Evolutionary conservation across 53 echinoderm and acorn worm genomes (phyloP), one percentile per base, ranked within the genome.

Genomic region (Holothuria leucospilota): DNA sequence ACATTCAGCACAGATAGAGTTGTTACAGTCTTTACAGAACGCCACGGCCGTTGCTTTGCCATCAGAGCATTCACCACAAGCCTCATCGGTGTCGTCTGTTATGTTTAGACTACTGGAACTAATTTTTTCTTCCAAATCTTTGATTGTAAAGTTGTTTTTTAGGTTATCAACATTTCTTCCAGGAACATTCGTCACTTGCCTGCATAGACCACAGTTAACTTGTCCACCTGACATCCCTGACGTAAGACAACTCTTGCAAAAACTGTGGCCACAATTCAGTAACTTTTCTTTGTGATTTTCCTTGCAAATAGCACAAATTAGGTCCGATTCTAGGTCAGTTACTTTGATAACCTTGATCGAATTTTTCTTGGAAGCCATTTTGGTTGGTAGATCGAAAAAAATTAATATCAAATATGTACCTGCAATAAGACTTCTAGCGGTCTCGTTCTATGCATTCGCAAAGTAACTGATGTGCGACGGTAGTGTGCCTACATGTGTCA

Each of bases 11-110:
- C 75, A 75, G 51, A 75, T 75, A 11, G 51, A n/a, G 14, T 75
- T 75, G 51, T 75, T 49, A 53, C 75, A 75, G n/a, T 49, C 75
- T 51, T 53, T 75, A 49, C 75, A 75, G 9, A 75, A 75, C 53
- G 75, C 75, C 52, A 75, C 75, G 9, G 75, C 75, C 6, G 51
- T 49, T 75, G 20, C 51, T 51, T 1, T 7, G 12, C 51, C 51
- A 23, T 49, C 51, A 2, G 75, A 75, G 16, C 75, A 46, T 25
- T 75, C 75, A 15, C 75, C 75, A 21, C 72, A 72, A 5, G 9
- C 49, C 13, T 25, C 75, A 20, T 49, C 49, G 20, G 21, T 26
- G 52, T 46, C 28, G 26, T 75, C 29, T 21, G 13, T 21, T 5
- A 75, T 75, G 23, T 8, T 74, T 5, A 74, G 39, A 38, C 46